Conservation (phyloP, 2,888 invertebrate genomes). For the Aphidius colemani region DNA sequence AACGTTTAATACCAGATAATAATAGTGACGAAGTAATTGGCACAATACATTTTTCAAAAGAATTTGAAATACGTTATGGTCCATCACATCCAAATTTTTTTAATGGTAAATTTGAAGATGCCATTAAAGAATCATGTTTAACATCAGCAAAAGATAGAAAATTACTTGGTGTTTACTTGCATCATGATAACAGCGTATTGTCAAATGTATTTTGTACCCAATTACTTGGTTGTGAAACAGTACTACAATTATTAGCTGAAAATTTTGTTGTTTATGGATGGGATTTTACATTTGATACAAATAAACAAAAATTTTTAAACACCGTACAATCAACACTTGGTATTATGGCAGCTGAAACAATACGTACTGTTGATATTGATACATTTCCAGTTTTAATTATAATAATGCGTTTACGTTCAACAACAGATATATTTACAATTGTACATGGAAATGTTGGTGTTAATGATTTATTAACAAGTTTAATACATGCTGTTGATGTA, state of each 20-base stretch:
- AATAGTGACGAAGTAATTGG: slow-evolving; percentile 85
- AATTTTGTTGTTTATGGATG: slow-evolving; percentile 97
- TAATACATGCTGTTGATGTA: slow-evolving; percentile 87
- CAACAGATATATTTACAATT: slow-evolving; percentile 88
- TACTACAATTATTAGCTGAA: slow-evolving; percentile 84
- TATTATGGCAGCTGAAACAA: slow-evolving; percentile 79
- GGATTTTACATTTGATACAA: slow-evolving; percentile 91
- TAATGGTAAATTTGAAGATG: slow-evolving; percentile 88
- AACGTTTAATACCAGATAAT: slow-evolving; percentile 84
- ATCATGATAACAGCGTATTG: slow-evolving; percentile 93
- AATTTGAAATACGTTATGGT: slow-evolving; percentile 86
- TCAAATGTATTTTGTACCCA: slow-evolving; percentile 98
- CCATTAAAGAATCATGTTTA: slow-evolving; percentile 86
- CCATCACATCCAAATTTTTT: slow-evolving; percentile 87
- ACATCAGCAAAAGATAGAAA: slow-evolving; percentile 92
- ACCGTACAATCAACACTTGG: slow-evolving; percentile 80
- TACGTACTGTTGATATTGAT: slow-evolving; percentile 84
- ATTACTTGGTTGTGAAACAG: slow-evolving; percentile 87
- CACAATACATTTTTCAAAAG: slow-evolving; percentile 82
- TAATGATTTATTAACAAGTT: slow-evolving; percentile 83
- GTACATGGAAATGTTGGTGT: slow-evolving; percentile 90
- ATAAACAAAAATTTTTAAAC: slow-evolving; percentile 77
- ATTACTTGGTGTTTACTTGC: slow-evolving; percentile 91
- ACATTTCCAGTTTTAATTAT: slow-evolving; percentile 86
- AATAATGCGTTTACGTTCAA: slow-evolving; percentile 85